Percentiles rank a stretch among this genome's conserved stretches.
Evolutionary conservation across 1,140 invertebrate genomes (phyloP).

Genomic region (Diachasmimorpha longicaudata): DNA sequence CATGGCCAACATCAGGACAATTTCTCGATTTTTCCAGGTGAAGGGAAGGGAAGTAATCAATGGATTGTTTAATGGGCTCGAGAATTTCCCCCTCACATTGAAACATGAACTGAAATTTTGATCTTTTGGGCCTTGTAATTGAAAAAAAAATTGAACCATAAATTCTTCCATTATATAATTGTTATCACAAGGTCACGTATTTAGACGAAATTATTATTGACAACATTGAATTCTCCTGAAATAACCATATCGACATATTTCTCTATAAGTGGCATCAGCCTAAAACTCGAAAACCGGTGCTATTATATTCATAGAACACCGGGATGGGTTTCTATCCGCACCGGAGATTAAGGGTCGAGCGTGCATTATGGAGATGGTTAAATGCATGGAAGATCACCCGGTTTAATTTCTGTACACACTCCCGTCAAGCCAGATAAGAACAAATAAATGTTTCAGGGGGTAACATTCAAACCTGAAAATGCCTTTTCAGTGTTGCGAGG

Average conservation of each 20-base stretch:
- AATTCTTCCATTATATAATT: too few species aligned
- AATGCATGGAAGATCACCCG: not conserved
- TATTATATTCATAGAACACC: conserved; percentile 7
- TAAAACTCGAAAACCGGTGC: conserved; percentile 1
- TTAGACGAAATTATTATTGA: too few species aligned
- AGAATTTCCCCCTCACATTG: too few species aligned
- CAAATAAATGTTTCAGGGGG: not conserved
- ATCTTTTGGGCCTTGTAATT: too few species aligned
- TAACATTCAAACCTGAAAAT: too few species aligned
- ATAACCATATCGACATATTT: not conserved
- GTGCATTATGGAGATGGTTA: conserved; percentile 2
- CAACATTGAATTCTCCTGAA: not conserved
- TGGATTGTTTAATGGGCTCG: too few species aligned
- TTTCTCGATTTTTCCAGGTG: too few species aligned
- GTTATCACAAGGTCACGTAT: too few species aligned
- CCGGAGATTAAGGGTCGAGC: conserved; percentile 8
- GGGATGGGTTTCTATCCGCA: conserved; percentile 5
- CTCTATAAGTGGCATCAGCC: not conserved
- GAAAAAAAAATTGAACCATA: too few species aligned
- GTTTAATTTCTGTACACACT: not conserved
- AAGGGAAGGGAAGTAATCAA: too few species aligned
- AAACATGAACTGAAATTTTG: too few species aligned
- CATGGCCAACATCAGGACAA: too few species aligned
- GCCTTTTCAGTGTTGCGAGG: not conserved
- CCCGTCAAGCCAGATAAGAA: not conserved